phyloP scores from a whole-genome alignment of 2,888 invertebrate genomes.

The Caenorhabditis sp. region DNA sequence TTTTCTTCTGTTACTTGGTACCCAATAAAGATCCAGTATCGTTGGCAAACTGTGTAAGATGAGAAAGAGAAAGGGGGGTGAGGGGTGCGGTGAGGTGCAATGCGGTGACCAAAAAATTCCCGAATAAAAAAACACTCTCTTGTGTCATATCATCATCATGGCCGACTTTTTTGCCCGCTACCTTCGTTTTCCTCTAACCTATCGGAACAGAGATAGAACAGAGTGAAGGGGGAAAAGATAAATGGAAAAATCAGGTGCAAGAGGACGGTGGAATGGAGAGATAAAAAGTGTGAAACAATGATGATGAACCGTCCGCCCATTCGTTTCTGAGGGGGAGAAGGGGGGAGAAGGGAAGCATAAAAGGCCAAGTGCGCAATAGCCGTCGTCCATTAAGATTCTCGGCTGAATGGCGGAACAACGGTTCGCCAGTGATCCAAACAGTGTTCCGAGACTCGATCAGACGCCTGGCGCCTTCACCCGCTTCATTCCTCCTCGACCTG shows the following conservation, averaged over 20 bases:
- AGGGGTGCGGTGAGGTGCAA: too few species aligned
- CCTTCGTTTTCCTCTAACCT: not conserved
- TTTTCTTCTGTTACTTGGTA: not conserved
- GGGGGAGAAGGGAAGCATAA: not conserved
- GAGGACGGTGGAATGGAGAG: not conserved
- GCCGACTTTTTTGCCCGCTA: not conserved
- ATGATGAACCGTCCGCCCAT: conserved; percentile 1
- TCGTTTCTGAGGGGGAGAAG: not conserved
- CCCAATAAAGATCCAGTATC: too few species aligned
- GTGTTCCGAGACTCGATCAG: too few species aligned
- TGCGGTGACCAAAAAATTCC: not conserved
- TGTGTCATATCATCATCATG: not conserved
- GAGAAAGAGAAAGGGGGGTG: too few species aligned
- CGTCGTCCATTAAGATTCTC: not conserved
- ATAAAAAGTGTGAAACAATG: not conserved
- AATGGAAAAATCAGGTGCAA: not conserved
- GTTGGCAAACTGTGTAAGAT: too few species aligned
- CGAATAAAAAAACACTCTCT: conserved; percentile 2
- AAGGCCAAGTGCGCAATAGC: too few species aligned
- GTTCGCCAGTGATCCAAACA: too few species aligned
- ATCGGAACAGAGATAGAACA: too few species aligned
- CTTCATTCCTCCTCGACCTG: too few species aligned
- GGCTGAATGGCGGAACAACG: not conserved
- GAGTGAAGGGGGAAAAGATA: not conserved
- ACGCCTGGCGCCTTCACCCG: too few species aligned